Evolutionary conservation across 1,140 invertebrate species (phyloP), one percentile per base, ranked within the genome.

Genomic region (Drosophila sulfurigaster): DNA sequence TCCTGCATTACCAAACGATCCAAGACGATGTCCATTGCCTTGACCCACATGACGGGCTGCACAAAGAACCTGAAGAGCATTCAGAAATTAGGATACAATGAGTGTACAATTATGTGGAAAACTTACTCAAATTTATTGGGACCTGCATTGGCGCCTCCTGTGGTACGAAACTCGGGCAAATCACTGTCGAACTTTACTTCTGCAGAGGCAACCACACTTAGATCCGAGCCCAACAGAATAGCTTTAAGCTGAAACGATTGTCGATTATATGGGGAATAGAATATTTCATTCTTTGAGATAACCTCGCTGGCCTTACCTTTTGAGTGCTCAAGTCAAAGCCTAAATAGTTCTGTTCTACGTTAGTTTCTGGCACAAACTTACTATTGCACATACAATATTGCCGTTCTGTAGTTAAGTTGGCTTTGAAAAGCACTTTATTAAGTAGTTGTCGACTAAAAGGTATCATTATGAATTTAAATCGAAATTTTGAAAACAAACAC

Each of bases 21-120:
- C 91, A 99, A 93, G 0, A 99, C 94, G 92, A 99, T 95, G 89
- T 99, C 98, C 20, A 99, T 90, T 0, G 98, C 98, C 93, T 99
- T 98, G 0, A 99, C 95, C 98, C 98, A 99, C 96, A 99, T 97
- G 2, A 97, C 93, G 0, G 97, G 95, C 0, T 98, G 98, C 2
- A 96, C 96, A 52, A 96, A 91, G 82, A 91, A 91, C 69, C 82
- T 90, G 60, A 1, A 0, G 8, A 52, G 3, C 1, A 48, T 46
- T 10, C 7, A 2, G 2, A 8, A 56, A 35, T 60, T 10, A 38
- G 13, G 1, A 8, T 0, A 2, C 1, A 41, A 6, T 4, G 8
- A 5, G n/a, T 16, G n/a, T 38, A 11, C 0, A 30, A 16, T 3
- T 11, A 56, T 52, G 28, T 51, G 5, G 3, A 6, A 0, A 6